Conservation (phyloP, 2,888 invertebrate species). For the Temnothorax unifasciatus region DNA sequence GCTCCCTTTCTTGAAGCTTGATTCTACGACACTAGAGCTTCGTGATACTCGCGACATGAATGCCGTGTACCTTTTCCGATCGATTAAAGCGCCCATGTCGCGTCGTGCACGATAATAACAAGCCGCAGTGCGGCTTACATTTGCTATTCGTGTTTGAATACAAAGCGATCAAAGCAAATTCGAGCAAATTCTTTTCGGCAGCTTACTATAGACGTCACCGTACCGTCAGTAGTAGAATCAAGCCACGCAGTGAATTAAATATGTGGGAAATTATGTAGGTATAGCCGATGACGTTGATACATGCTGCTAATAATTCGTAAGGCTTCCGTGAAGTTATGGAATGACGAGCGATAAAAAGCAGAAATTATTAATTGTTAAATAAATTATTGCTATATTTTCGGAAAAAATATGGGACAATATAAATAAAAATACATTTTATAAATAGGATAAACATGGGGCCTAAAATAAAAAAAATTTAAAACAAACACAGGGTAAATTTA, state of each 20-base stretch:
- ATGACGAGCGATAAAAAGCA: not conserved
- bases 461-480: not conserved
- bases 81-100: conserved; percentile 38
- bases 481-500: not conserved
- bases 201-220: not conserved
- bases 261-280: not conserved
- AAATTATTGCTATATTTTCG: not conserved
- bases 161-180: conserved; percentile 21
- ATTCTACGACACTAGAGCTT: conserved; percentile 52
- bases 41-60: conserved; percentile 38
- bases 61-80: conserved; percentile 19
- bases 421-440: not conserved
- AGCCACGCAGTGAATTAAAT: conserved; percentile 24
- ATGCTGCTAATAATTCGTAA: conserved; percentile 37
- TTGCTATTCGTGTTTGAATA: not conserved
- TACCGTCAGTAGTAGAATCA: conserved; percentile 32
- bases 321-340: not conserved
- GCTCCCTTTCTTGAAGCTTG: conserved; percentile 64
- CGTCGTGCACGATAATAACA: conserved; percentile 13
- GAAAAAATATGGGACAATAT: not conserved
- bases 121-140: conserved; percentile 44
- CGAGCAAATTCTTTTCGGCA: conserved; percentile 19
- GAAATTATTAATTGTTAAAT: not conserved
- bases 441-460: not conserved
- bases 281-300: not conserved